Conservation (phyloP, 2,888 invertebrate species). For the Andrena bucephala region DNA sequence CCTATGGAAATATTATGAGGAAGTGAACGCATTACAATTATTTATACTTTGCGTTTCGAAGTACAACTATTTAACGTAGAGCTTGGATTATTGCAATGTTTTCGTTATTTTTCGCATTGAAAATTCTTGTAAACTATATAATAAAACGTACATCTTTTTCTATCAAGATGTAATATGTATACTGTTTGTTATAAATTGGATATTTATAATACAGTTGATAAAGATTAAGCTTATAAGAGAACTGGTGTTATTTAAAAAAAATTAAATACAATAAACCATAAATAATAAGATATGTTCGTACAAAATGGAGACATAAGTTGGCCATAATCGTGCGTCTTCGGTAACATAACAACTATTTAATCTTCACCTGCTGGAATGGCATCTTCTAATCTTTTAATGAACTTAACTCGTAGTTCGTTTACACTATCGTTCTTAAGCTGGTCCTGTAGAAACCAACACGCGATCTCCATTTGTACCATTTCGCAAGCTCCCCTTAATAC, state of each 20-base stretch:
- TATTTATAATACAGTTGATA: background rate
- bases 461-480: constrained; percentile 99
- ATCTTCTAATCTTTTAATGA: constrained; percentile 97
- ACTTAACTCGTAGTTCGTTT: constrained; percentile 97
- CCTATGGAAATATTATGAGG: background rate
- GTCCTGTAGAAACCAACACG: constrained; percentile 97
- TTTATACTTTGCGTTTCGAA: background rate
- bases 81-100: background rate
- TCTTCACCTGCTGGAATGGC: constrained; percentile 99
- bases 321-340: constrained; percentile 8
- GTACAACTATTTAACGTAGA: background rate
- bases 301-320: background rate
- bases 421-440: constrained; percentile 97
- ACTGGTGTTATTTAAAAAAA: background rate
- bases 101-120: background rate
- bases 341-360: constrained; percentile 85
- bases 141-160: background rate
- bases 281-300: constrained; percentile 6
- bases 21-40: background rate
- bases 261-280: background rate
- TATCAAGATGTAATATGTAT: background rate
- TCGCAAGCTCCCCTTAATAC: constrained; percentile 97
- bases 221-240: constrained; percentile 5
- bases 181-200: background rate
- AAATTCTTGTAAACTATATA: background rate